phyloP scores from a whole-genome alignment of 2,113 vertebrate genomes.

The Pleuronectes platessa region DNA sequence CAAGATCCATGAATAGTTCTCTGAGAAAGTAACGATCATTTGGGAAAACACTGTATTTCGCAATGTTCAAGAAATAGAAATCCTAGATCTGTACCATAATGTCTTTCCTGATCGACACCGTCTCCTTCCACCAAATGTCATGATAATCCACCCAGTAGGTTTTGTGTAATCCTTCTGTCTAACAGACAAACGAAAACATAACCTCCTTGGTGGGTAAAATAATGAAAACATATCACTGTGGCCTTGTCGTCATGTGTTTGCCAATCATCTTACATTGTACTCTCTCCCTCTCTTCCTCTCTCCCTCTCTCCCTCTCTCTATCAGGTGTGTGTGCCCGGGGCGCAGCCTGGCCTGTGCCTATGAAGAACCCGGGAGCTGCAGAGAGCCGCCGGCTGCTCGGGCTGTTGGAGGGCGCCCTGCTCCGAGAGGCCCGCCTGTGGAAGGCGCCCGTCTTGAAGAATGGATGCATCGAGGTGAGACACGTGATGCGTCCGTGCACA shows the following conservation, averaged over 20 bases:
- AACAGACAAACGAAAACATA: too few species aligned
- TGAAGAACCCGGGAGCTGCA: conserved; percentile 77
- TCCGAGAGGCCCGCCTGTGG: conserved; percentile 80
- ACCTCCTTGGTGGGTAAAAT: too few species aligned
- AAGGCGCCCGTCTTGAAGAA: conserved; percentile 80
- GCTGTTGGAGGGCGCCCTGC: conserved; percentile 80
- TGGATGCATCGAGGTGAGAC: conserved; percentile 77
- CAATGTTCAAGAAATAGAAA: too few species aligned
- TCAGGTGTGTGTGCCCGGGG: conserved; percentile 70
- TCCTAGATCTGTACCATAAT: too few species aligned
- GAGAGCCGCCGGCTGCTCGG: conserved; percentile 60
- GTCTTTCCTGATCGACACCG: too few species aligned
- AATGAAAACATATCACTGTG: too few species aligned
- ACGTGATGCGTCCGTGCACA: neutral
- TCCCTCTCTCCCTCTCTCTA: neutral
- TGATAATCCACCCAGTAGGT: too few species aligned
- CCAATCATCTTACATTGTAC: neutral
- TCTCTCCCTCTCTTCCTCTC: neutral
- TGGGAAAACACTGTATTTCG: too few species aligned
- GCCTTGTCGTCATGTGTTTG: neutral
- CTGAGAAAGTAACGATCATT: too few species aligned
- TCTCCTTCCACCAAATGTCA: too few species aligned
- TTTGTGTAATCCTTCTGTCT: too few species aligned
- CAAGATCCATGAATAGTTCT: too few species aligned
- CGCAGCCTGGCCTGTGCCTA: conserved; percentile 75